These are phyloP conservation scores for Clarias laeviceps DNA, from an alignment of 2,797 vertebrate genomes.

Conservation along the genomic window DNA sequence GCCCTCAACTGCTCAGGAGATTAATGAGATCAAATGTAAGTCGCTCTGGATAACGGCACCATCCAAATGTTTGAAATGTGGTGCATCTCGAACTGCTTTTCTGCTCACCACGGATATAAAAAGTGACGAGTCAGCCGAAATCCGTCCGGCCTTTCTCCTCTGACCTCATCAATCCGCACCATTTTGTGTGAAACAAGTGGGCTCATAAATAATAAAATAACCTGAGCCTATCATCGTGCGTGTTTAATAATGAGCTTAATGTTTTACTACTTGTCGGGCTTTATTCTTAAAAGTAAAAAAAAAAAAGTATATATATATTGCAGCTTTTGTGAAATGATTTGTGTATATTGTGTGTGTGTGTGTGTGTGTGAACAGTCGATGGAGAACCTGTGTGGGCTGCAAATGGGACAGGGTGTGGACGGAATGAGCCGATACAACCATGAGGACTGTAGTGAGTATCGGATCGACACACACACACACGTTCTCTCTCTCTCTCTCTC, in stretches of 20 bases:
- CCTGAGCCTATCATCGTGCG: neutral
- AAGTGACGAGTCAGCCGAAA: neutral
- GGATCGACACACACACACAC: neutral
- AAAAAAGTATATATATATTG: neutral
- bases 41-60: too few species aligned
- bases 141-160: neutral
- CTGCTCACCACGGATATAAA: too few species aligned
- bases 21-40: too few species aligned
- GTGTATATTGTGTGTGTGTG: slow-evolving; percentile 46
- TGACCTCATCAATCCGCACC: neutral
- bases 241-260: neutral
- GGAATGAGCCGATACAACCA: slow-evolving; percentile 67
- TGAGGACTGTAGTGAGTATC: slow-evolving; percentile 69
- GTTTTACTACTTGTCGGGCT: neutral
- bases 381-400: slow-evolving; percentile 84
- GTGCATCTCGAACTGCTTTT: too few species aligned
- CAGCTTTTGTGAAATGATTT: neutral
- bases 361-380: slow-evolving; percentile 76
- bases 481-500: neutral
- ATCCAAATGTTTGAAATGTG: too few species aligned
- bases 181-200: neutral
- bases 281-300: neutral
- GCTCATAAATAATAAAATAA: neutral
- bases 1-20: too few species aligned
- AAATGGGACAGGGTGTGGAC: slow-evolving; percentile 70